Base-by-base conservation (phyloP, 2,113 vertebrate genomes). In the Larimichthys crocea region DNA sequence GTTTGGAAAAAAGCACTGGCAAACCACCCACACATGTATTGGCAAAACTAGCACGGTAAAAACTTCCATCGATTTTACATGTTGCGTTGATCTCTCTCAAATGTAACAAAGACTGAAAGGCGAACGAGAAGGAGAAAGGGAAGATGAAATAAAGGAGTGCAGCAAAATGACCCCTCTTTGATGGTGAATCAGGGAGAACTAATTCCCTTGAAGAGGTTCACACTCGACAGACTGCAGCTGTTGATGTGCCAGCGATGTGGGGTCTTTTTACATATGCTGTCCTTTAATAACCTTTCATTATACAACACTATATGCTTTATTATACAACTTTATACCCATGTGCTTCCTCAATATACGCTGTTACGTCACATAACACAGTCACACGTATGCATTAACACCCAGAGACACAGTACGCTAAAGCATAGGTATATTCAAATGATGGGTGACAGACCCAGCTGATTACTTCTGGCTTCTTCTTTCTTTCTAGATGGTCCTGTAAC, bases 401-500 rank as follows among this genome's bases (percentile, higher is more conserved):
- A 80, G 8, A 40, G 48, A 16, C 44, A 55, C 8, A 40, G 35
- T 8, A 17, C 22, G 60, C 19, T 35, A 17, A 55, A 44, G n/a
- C 26, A 40, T 16, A 22, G 5, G 5, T 64, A 44, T 15, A 29
- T n/a, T 62, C 16, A 71, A 61, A 46, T 7, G 4, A 3, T 46
- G 3, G 29, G n/a, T 74, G 69, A 9, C 26, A 49, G 17, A 40
- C 62, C 9, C 67, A 42, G 24, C 31, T 10, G 19, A 55, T 57
- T 24, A 26, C 53, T 14, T 31, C 20, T 53, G 35, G 16, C 68
- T 77, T 74, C 1, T 49, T 71, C 29, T 85, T 64, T 66, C 22
- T 71, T 74, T 84, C 16, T 57, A 97, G 97, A 97, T 93, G 96
- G 96, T n/a, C 97, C 97, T 11, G 97, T 98, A 35, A 96, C 95